Evolutionary conservation across 2,113 vertebrate genomes (phyloP).

Genomic region (Erythrocercus mccallii): DNA sequence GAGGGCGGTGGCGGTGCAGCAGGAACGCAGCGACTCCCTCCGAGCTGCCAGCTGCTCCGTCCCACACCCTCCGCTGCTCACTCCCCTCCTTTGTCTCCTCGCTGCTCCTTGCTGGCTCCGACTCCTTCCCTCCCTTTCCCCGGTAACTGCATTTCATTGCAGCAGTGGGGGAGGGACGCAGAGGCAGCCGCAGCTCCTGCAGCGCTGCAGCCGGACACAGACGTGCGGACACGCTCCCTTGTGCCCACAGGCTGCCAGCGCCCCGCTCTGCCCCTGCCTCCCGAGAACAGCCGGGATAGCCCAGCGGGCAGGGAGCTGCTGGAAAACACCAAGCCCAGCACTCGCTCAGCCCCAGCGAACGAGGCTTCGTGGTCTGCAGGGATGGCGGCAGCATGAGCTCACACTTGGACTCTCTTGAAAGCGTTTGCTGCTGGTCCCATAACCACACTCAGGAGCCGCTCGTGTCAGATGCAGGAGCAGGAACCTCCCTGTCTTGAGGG

Average conservation of each 20-base stretch:
- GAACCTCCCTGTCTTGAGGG: constrained; percentile 1
- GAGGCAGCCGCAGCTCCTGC: not conserved
- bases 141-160: constrained; percentile 27
- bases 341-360: not conserved
- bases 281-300: accelerated
- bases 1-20: not conserved
- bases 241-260: not conserved
- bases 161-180: constrained; percentile 22
- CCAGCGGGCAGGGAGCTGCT: not conserved
- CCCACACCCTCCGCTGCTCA: not conserved
- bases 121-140: constrained; percentile 56
- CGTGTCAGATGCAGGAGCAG: not conserved
- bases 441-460: constrained; percentile 7
- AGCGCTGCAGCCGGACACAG: not conserved
- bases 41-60: not conserved
- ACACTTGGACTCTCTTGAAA: constrained; percentile 60
- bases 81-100: constrained; percentile 60
- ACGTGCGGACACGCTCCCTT: not conserved
- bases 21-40: not conserved
- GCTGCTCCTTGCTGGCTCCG: constrained; percentile 13
- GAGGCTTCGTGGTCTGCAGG: constrained; percentile 33
- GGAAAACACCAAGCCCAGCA: not conserved
- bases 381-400: constrained; percentile 63
- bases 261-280: not conserved
- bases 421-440: constrained; percentile 21